Percentiles rank a stretch among this genome's conserved stretches.
phyloP scores from a whole-genome alignment of 2,797 vertebrate species.

The Arrhamphus sclerolepis region DNA sequence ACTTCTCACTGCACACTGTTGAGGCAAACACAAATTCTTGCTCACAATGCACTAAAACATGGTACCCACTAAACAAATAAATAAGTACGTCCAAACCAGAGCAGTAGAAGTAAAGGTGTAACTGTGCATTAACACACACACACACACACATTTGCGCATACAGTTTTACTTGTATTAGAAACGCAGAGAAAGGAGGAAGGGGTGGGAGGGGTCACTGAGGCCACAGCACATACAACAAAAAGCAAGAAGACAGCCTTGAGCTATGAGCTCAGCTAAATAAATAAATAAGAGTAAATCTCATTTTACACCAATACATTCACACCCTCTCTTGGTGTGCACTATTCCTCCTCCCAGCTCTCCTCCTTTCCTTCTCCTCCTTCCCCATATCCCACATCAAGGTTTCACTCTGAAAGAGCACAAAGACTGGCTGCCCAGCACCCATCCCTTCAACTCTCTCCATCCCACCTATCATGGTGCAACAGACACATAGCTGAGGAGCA shows the following conservation, averaged over 20 bases:
- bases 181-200: constrained; percentile 36
- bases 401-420: constrained; percentile 62
- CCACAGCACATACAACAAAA: constrained; percentile 71
- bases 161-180: constrained; percentile 59
- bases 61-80: constrained; percentile 6
- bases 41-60: constrained; percentile 21
- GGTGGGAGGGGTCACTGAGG: constrained; percentile 52
- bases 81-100: constrained; percentile 1
- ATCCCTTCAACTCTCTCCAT: constrained; percentile 47
- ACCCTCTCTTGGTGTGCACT: constrained; percentile 46
- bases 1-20: constrained; percentile 38
- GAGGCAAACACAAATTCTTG: constrained; percentile 21
- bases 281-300: constrained; percentile 75
- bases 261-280: constrained; percentile 76
- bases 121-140: too few relatives aligned
- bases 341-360: constrained; percentile 46
- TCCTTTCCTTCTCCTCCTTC: constrained; percentile 34
- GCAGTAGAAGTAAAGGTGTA: constrained; percentile 35
- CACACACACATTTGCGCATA: constrained; percentile 49
- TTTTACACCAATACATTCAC: constrained; percentile 72
- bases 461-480: constrained; percentile 37
- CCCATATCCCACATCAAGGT: constrained; percentile 61
- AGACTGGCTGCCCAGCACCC: constrained; percentile 47
- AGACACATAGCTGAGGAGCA: constrained; percentile 35
- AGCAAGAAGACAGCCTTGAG: constrained; percentile 77